Conservation (phyloP, 2,888 invertebrate species). For the Choreutis nemorana region DNA sequence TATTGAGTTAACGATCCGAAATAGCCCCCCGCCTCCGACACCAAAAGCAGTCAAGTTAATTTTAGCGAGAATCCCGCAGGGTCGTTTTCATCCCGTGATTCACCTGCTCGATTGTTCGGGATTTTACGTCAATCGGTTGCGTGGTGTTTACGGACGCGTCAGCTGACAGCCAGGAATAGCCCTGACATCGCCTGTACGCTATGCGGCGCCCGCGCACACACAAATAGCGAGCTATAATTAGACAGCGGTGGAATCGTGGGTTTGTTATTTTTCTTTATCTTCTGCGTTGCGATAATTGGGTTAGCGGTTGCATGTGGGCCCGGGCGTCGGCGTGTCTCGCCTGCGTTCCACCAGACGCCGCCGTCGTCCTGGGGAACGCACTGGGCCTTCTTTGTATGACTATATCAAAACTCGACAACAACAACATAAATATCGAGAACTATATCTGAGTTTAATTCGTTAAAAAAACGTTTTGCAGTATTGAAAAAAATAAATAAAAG, state of each 20-base stretch:
- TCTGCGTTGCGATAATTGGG: constrained; percentile 66
- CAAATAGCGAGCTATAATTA: constrained; percentile 64
- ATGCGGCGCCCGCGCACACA: constrained; percentile 61
- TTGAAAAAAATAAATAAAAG: too few relatives aligned
- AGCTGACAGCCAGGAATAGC: constrained; percentile 65
- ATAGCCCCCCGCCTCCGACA: constrained; percentile 62
- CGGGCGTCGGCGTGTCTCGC: constrained; percentile 63
- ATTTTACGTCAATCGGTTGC: constrained; percentile 62
- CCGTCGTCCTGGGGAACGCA: constrained; percentile 8
- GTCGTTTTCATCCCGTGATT: constrained; percentile 61
- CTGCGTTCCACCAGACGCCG: constrained; percentile 19
- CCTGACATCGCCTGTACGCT: constrained; percentile 64
- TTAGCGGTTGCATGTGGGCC: constrained; percentile 63
- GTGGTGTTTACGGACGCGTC: constrained; percentile 64
- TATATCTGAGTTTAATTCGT: too few relatives aligned
- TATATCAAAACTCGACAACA: too few relatives aligned
- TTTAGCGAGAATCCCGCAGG: constrained; percentile 52
- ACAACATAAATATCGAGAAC: too few relatives aligned
- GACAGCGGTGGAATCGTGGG: constrained; percentile 64
- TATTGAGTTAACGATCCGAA: constrained; percentile 50
- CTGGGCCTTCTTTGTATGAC: too few relatives aligned
- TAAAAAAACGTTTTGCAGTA: too few relatives aligned
- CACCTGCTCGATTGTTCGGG: constrained; percentile 66
- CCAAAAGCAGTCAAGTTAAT: constrained; percentile 64
- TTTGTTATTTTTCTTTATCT: constrained; percentile 68